Percentiles rank a stretch among this genome's conserved stretches.
phyloP scores from a whole-genome alignment of 2,888 invertebrate species.

The Ochropacha duplaris region DNA sequence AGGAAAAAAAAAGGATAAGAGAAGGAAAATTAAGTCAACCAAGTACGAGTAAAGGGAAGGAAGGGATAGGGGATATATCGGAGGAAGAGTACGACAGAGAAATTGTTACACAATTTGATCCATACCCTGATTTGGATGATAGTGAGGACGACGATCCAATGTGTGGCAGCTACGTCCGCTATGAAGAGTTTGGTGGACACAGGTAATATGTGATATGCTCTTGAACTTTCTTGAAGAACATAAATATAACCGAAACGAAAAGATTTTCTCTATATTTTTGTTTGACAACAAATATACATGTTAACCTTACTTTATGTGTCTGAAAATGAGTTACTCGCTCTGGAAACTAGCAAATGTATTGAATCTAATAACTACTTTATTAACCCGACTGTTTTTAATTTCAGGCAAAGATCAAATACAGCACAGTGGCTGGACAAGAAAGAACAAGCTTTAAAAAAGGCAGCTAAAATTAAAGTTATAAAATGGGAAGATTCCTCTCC shows the following conservation, averaged over 20 bases:
- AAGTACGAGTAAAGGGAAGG: constrained; percentile 61
- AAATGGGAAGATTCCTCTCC: constrained; percentile 86
- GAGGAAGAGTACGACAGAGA: constrained; percentile 68
- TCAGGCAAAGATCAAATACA: constrained; percentile 90
- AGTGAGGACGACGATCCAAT: constrained; percentile 90
- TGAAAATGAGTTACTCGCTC: no score
- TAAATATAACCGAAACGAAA: no score
- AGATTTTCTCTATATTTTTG: no score
- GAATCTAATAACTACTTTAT: neutral
- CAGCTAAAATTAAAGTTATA: constrained; percentile 88
- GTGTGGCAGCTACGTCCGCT: constrained; percentile 87
- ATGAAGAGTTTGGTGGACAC: constrained; percentile 85
- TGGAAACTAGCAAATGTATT: no score
- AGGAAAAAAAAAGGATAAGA: constrained; percentile 64
- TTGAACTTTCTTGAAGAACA: neutral
- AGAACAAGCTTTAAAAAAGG: constrained; percentile 91
- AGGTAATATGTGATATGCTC: constrained; percentile 42
- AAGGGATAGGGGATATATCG: constrained; percentile 57
- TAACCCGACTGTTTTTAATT: constrained; percentile 8
- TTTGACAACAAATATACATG: no score
- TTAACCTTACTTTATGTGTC: no score
- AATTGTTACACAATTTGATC: constrained; percentile 81
- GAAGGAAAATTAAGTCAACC: constrained; percentile 58
- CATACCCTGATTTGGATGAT: constrained; percentile 90
- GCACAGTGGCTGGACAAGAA: constrained; percentile 94